Evolutionary conservation across 2,888 invertebrate genomes (phyloP).

Genomic region (Standfussiana lucernea): DNA sequence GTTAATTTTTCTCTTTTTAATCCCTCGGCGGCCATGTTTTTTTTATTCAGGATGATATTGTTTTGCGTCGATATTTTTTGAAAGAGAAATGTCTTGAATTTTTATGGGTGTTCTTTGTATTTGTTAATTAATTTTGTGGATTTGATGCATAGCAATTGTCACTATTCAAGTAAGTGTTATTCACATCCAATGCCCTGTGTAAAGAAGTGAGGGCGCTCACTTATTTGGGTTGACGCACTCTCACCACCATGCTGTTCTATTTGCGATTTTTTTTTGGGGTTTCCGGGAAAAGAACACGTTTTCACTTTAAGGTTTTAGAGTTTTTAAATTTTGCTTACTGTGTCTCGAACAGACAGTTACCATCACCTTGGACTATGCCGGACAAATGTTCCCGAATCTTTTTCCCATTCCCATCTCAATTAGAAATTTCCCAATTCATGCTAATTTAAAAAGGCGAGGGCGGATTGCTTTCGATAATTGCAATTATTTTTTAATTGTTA

Average conservation of each 20-base stretch:
- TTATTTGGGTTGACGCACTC: too few relatives aligned
- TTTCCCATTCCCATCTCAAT: background rate
- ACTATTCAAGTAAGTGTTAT: background rate
- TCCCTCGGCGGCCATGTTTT: slow-evolving; percentile 77
- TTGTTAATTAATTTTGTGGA: background rate
- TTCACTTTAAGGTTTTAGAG: too few relatives aligned
- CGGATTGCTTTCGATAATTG: too few relatives aligned
- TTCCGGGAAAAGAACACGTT: too few relatives aligned
- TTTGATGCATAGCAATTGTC: background rate
- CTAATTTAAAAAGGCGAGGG: background rate
- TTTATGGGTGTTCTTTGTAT: background rate
- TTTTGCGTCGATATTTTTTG: slow-evolving; percentile 63
- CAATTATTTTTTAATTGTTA: too few relatives aligned
- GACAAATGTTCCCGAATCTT: background rate
- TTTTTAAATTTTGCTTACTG: too few relatives aligned
- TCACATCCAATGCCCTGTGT: too few relatives aligned
- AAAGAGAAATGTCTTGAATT: slow-evolving; percentile 16
- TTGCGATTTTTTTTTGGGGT: too few relatives aligned
- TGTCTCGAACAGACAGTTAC: too few relatives aligned
- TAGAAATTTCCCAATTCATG: background rate
- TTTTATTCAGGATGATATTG: slow-evolving; percentile 80
- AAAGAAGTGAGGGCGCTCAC: too few relatives aligned
- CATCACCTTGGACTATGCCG: too few relatives aligned
- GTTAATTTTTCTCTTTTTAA: slow-evolving; percentile 84
- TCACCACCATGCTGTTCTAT: too few relatives aligned